phyloP scores from a whole-genome alignment of 1,140 invertebrate species.

The Drosophila serrata region DNA sequence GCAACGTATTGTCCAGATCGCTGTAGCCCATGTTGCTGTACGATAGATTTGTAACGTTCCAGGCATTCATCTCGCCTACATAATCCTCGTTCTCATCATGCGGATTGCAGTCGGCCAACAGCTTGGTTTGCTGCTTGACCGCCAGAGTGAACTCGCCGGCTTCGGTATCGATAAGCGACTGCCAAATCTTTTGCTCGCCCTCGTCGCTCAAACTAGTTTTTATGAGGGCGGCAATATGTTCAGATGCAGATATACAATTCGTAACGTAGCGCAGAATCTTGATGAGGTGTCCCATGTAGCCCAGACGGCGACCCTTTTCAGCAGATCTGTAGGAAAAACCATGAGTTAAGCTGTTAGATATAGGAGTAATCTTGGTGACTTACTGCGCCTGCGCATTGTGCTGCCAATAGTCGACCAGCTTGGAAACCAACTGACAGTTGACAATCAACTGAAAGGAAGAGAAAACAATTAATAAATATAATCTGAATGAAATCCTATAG shows the following conservation, averaged over 20 bases:
- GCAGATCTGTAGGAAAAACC: constrained; percentile 66
- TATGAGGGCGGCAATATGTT: constrained; percentile 84
- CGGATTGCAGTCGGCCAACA: constrained; percentile 79
- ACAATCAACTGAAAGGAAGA: constrained; percentile 88
- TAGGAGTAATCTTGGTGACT: constrained; percentile 59
- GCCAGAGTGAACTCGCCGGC: constrained; percentile 75
- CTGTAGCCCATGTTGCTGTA: constrained; percentile 65
- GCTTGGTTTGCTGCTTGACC: constrained; percentile 67
- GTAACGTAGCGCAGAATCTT: constrained; percentile 86
- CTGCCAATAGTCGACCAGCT: constrained; percentile 89
- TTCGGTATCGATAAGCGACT: constrained; percentile 72
- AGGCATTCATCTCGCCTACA: constrained; percentile 53
- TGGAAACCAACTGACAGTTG: constrained; percentile 89
- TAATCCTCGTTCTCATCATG: constrained; percentile 75
- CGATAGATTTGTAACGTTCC: constrained; percentile 52
- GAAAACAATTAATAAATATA: neutral
- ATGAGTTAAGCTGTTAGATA: neutral
- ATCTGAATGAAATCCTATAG: neutral
- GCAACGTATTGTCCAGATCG: constrained; percentile 63
- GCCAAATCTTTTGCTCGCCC: constrained; percentile 65
- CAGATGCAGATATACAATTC: constrained; percentile 78
- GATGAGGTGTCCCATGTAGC: constrained; percentile 92
- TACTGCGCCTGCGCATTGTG: constrained; percentile 88
- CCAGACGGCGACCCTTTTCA: constrained; percentile 86
- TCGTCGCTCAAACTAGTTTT: constrained; percentile 67